These are phyloP conservation scores for Apteryx owenii DNA, from an alignment of 2,113 vertebrate species.

Conservation along the genomic window DNA sequence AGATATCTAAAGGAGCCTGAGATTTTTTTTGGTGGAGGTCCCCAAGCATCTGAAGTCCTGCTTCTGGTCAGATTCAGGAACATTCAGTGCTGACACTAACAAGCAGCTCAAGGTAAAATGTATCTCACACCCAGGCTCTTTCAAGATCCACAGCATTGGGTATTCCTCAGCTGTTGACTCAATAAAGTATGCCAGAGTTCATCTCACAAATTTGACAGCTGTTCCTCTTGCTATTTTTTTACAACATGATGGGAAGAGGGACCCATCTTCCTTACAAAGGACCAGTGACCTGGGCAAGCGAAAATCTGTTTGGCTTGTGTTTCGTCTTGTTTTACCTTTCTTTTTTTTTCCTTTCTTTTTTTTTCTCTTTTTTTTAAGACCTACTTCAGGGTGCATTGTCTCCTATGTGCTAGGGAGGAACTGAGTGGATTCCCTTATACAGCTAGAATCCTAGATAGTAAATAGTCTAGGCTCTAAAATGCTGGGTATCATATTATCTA, in stretches of 20 bases:
- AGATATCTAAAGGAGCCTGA: not conserved
- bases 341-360: not conserved
- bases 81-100: not conserved
- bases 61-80: not conserved
- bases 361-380: not conserved
- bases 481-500: not conserved
- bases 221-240: not conserved
- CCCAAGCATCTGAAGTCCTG: not conserved
- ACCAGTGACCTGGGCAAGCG: not conserved
- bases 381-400: not conserved
- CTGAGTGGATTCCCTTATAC: not conserved
- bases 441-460: not conserved
- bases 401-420: not conserved
- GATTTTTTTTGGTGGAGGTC: not conserved
- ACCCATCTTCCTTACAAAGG: not conserved
- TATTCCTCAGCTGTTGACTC: not conserved
- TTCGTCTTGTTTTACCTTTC: not conserved
- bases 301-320: not conserved
- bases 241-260: not conserved
- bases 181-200: not conserved
- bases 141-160: not conserved
- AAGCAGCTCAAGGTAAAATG: not conserved
- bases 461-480: not conserved
- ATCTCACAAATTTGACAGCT: not conserved
- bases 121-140: not conserved